phyloP scores from a whole-genome alignment of 2,113 vertebrate species.

The Maccullochella peelii region DNA sequence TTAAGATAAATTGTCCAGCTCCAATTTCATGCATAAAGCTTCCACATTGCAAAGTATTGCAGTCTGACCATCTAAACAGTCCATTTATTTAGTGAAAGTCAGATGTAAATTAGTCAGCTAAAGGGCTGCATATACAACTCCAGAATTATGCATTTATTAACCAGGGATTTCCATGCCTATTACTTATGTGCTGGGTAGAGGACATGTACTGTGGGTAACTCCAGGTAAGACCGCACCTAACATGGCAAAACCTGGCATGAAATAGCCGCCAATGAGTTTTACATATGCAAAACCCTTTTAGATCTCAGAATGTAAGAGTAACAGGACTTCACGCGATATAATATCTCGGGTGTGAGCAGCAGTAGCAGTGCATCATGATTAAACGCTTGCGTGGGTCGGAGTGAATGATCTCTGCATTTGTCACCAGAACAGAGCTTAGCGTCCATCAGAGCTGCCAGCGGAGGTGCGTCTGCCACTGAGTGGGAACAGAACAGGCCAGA shows the following conservation, averaged over 20 bases:
- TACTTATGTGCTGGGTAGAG: conserved; percentile 33
- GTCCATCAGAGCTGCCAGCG: conserved; percentile 72
- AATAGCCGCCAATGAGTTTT: conserved; percentile 5
- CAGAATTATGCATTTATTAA: conserved; percentile 65
- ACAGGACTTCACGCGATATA: conserved; percentile 39
- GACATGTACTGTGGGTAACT: conserved; percentile 25
- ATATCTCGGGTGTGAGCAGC: conserved; percentile 74
- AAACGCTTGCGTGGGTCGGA: conserved; percentile 76
- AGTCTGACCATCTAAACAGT: conserved; percentile 26
- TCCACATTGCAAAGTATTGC: conserved; percentile 14
- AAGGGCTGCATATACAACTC: conserved; percentile 39
- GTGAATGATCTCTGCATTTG: conserved; percentile 77
- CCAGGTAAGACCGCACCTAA: background rate
- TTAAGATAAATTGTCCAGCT: conserved; percentile 47
- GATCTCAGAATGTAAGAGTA: conserved; percentile 26
- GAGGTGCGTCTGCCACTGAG: conserved; percentile 79
- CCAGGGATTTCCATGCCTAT: conserved; percentile 52
- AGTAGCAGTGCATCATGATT: conserved; percentile 76
- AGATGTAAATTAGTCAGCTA: conserved; percentile 38
- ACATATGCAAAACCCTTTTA: conserved; percentile 19
- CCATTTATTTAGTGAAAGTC: conserved; percentile 51
- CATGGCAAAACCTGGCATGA: conserved; percentile 1
- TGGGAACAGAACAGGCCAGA: conserved; percentile 82
- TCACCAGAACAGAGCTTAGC: conserved; percentile 80
- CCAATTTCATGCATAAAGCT: conserved; percentile 41